A percentile compares a stretch with the other conserved stretches of the same genome.
Conservation (phyloP, 2,113 vertebrate species). For the Amia ocellicauda region DNA sequence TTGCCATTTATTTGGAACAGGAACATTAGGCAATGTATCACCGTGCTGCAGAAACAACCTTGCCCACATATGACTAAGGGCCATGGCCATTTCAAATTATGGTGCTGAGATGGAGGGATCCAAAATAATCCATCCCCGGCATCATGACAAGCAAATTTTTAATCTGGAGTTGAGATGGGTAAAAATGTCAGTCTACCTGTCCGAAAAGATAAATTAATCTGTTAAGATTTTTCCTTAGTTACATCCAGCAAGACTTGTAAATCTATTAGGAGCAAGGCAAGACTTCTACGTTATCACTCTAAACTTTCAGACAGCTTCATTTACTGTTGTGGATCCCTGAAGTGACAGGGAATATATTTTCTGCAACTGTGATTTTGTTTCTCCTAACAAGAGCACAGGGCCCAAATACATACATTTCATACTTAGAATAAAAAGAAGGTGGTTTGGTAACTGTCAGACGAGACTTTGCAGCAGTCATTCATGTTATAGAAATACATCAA, state of each 20-base stretch:
- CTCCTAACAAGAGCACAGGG: conserved; percentile 4
- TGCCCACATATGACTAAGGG: conserved; percentile 16
- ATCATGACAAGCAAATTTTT: conserved; percentile 24
- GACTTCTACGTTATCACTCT: conserved; percentile 5
- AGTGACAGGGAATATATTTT: conserved; percentile 22
- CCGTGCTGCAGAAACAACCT: conserved; percentile 2
- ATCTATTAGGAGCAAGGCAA: conserved; percentile 8
- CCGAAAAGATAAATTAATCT: conserved; percentile 18
- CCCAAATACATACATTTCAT: conserved; percentile 6
- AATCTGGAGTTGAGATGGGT: conserved; percentile 18
- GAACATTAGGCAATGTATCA: conserved; percentile 15
- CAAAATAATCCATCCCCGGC: conserved; percentile 18
- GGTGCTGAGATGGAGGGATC: conserved; percentile 12
- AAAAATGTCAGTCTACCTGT: conserved; percentile 20
- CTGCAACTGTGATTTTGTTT: conserved; percentile 12
- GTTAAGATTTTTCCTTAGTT: conserved; percentile 16
- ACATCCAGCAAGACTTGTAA: conserved; percentile 18
- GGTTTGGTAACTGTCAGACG: conserved; percentile 9
- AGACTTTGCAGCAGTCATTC: conserved; percentile 9
- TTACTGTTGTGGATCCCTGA: conserved; percentile 6
- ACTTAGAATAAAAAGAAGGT: neutral
- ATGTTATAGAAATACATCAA: conserved; percentile 7
- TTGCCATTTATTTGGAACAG: conserved; percentile 12
- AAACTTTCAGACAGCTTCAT: conserved; percentile 25
- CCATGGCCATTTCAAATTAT: conserved; percentile 21